Evolutionary conservation across 1,140 invertebrate genomes (phyloP), one percentile per base, ranked within the genome.

Genomic region (Drosophila saltans): DNA sequence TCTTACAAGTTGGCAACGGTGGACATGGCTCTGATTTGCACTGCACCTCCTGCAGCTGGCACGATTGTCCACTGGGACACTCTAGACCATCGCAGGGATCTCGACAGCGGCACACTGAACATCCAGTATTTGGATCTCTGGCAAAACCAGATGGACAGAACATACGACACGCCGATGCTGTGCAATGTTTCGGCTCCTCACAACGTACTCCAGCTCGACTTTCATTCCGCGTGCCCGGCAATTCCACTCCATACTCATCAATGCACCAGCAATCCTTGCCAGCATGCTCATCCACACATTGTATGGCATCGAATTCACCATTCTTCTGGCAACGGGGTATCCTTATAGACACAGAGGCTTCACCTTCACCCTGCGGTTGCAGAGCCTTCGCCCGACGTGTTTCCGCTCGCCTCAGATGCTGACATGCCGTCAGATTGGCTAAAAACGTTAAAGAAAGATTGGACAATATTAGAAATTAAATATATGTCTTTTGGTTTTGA

Each of bases 101-200:
- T 2, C 95, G 93, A 76, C 97, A 98, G 72, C 95, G 94, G 92
- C 97, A 98, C 16, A 96, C 92, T 0, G 95, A 95, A 91, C 97
- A 98, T 4, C 97, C 97, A 0, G 91, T 93, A 16, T 76, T 75
- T 1, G 81, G 45, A 61, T 95, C 94, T 0, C 93, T 77, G 69
- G 94, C 94, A 91, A 97, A 97, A 55, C 96, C 96, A 71, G 96
- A 94, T 0, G 96, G 96, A 89, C 97, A 98, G 61, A 97, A 94
- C 97, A 97, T 97, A n/a, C 97, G 94, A 80, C 97, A 97, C 0
- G 95, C 96, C 72, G 96, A 96, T 0, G 95, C 96, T 1, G 96
- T 95, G 81, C 97, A 97, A 2, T 94, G 93, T 33, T 94, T 94
- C 1, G 84, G 93, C 92, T 95, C 94, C 7, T 95, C 94, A 80